phyloP scores from a whole-genome alignment of 2,888 invertebrate genomes.

The Cecidostiba fungosa region DNA sequence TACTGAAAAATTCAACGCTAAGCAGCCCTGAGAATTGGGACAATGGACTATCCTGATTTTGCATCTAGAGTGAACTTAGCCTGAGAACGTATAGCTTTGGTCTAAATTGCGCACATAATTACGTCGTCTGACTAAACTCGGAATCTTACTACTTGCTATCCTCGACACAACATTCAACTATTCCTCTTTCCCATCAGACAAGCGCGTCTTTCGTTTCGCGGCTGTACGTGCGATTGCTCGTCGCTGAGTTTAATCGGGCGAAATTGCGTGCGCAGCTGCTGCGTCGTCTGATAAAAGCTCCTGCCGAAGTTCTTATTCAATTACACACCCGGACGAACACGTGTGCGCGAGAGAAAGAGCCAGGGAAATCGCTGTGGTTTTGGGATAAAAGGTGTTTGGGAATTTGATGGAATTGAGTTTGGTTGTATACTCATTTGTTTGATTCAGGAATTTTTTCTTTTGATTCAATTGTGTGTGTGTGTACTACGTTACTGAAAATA shows the following conservation, averaged over 20 bases:
- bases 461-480: no score
- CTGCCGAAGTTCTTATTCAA: conserved; percentile 23
- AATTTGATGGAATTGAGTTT: not conserved
- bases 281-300: not conserved
- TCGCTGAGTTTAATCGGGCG: conserved; percentile 6
- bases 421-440: not conserved
- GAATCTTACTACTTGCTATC: not conserved
- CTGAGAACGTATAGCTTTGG: no score
- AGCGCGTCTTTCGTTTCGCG: not conserved
- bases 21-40: not conserved
- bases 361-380: not conserved
- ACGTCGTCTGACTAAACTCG: not conserved
- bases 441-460: not conserved
- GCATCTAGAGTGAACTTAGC: not conserved
- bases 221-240: not conserved
- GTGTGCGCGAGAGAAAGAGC: not conserved
- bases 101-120: not conserved
- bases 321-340: not conserved
- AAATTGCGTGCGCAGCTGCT: conserved; percentile 12
- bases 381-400: not conserved
- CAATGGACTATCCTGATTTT: conserved; percentile 12
- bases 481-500: no score
- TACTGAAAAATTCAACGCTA: conserved; percentile 18
- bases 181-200: no score
- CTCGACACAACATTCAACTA: no score